These are phyloP conservation scores for Monopterus albus DNA, from an alignment of 2,113 vertebrate genomes.

Conservation along the genomic window DNA sequence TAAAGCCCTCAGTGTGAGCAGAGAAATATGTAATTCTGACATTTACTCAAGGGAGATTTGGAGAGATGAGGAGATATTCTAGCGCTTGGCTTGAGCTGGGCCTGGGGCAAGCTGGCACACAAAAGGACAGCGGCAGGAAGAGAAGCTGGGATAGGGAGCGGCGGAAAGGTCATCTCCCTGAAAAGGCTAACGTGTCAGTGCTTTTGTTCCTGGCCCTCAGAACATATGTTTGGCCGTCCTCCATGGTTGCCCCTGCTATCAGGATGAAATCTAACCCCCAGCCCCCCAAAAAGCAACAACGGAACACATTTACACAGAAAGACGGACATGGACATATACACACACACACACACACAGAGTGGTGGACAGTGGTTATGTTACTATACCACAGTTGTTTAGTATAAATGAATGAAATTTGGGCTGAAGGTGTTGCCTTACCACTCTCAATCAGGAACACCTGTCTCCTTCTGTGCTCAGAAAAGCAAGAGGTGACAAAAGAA, in stretches of 20 bases:
- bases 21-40: conserved; percentile 94
- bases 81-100: conserved; percentile 86
- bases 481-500: conserved; percentile 58
- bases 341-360: conserved; percentile 32
- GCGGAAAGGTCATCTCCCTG: conserved; percentile 91
- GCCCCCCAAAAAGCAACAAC: conserved; percentile 61
- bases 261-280: conserved; percentile 80
- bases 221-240: conserved; percentile 85
- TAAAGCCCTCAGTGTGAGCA: conserved; percentile 91
- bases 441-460: conserved; percentile 65
- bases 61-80: conserved; percentile 92
- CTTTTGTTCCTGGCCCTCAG: conserved; percentile 82
- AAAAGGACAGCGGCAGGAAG: conserved; percentile 87
- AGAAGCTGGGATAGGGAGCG: conserved; percentile 80
- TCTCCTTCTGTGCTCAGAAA: conserved; percentile 52
- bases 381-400: conserved; percentile 74
- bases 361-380: conserved; percentile 67
- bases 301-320: conserved; percentile 55
- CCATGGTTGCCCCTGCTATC: conserved; percentile 78
- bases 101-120: conserved; percentile 88
- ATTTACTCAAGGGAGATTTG: conserved; percentile 99
- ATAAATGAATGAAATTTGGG: conserved; percentile 67
- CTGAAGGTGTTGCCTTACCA: conserved; percentile 73
- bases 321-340: conserved; percentile 7
- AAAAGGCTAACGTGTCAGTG: conserved; percentile 87